phyloP scores from a whole-genome alignment of 2,888 invertebrate species.

The Diploptera punctata region DNA sequence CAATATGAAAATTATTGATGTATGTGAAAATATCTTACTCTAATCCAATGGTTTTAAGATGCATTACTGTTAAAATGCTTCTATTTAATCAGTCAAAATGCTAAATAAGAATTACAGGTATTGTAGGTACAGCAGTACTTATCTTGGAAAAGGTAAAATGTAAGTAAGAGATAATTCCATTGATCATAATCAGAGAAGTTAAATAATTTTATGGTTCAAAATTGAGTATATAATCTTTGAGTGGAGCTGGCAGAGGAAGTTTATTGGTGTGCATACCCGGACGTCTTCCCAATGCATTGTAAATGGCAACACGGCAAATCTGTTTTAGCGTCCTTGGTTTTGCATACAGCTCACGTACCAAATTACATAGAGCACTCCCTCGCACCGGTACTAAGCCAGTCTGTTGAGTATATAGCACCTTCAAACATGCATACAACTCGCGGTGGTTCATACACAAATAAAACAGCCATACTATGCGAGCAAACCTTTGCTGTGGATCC shows the following conservation, averaged over 20 bases:
- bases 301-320: slow-evolving; percentile 72
- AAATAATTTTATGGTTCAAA: slow-evolving; percentile 60
- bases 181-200: background rate
- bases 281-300: slow-evolving; percentile 67
- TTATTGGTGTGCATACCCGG: slow-evolving; percentile 70
- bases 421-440: slow-evolving; percentile 71
- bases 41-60: too few species aligned
- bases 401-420: slow-evolving; percentile 68
- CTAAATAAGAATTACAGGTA: too few species aligned
- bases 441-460: slow-evolving; percentile 72
- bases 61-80: too few species aligned
- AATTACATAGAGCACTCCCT: slow-evolving; percentile 65
- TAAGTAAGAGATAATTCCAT: background rate
- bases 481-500: slow-evolving; percentile 68
- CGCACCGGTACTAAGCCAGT: slow-evolving; percentile 68
- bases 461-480: slow-evolving; percentile 69
- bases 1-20: too few species aligned
- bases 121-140: too few species aligned
- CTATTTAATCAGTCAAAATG: too few species aligned
- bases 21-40: too few species aligned
- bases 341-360: slow-evolving; percentile 68
- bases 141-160: too few species aligned
- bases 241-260: slow-evolving; percentile 69
- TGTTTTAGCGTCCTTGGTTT: slow-evolving; percentile 75
- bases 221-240: slow-evolving; percentile 73